Conservation (phyloP, 2,797 vertebrate species). For the Orientallactaga sibirica region DNA sequence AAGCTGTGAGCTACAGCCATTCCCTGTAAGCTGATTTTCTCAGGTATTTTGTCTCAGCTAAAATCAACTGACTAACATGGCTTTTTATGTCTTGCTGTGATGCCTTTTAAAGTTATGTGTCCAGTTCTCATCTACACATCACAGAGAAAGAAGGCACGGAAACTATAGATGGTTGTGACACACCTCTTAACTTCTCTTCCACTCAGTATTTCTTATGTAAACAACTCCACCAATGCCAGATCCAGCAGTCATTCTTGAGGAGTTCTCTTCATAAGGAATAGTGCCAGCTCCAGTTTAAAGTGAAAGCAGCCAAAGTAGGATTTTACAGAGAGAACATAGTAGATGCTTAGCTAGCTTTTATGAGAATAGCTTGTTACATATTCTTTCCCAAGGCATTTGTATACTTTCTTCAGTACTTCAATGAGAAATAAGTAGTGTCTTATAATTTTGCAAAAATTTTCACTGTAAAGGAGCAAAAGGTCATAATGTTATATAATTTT, state of each 20-base stretch:
- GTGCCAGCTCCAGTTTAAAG: constrained; percentile 15
- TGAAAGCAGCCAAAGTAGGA: constrained; percentile 23
- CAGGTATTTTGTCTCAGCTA: neutral
- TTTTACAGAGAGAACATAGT: constrained; percentile 50
- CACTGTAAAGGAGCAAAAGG: neutral
- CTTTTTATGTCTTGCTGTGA: neutral
- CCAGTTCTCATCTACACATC: neutral
- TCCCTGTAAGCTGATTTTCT: neutral
- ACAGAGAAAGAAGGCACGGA: neutral
- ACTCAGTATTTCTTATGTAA: neutral
- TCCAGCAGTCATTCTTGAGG: neutral
- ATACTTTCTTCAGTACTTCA: neutral
- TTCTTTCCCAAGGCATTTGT: constrained; percentile 42
- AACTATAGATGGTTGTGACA: neutral
- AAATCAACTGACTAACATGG: too few species aligned
- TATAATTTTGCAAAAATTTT: constrained; percentile 26
- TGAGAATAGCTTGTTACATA: constrained; percentile 31
- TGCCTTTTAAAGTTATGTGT: neutral
- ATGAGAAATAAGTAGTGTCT: neutral
- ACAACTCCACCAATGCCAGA: neutral
- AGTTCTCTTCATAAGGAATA: neutral
- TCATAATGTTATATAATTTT: constrained; percentile 36
- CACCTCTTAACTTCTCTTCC: neutral
- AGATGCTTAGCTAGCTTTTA: constrained; percentile 51
- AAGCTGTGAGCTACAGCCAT: neutral